Percentiles rank a stretch among this genome's conserved stretches.
phyloP scores from a whole-genome alignment of 2,113 vertebrate species.

The Channa maculata region DNA sequence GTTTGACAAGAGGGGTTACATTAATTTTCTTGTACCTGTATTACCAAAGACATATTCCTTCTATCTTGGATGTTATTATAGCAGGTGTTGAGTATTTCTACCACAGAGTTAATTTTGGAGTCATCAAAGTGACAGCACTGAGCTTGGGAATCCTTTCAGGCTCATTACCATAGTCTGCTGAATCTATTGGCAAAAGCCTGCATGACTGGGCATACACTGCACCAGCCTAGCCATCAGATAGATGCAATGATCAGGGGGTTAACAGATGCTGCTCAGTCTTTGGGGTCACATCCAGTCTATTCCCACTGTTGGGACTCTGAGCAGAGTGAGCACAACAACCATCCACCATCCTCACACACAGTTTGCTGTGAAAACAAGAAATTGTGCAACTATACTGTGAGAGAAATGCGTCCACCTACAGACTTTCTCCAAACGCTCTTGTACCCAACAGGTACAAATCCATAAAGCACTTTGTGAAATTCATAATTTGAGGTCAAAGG shows the following conservation, averaged over 20 bases:
- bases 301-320: slow-evolving; percentile 57
- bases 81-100: slow-evolving; percentile 72
- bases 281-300: slow-evolving; percentile 67
- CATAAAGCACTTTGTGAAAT: slow-evolving; percentile 47
- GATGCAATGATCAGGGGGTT: slow-evolving; percentile 75
- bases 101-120: slow-evolving; percentile 73
- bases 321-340: slow-evolving; percentile 28
- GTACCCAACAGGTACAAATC: slow-evolving; percentile 32
- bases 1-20: slow-evolving; percentile 71
- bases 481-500: slow-evolving; percentile 57
- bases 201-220: slow-evolving; percentile 68
- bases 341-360: not conserved
- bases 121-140: slow-evolving; percentile 74
- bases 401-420: slow-evolving; percentile 14
- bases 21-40: slow-evolving; percentile 66
- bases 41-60: slow-evolving; percentile 51
- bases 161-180: slow-evolving; percentile 77
- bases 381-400: not conserved
- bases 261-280: slow-evolving; percentile 73
- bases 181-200: slow-evolving; percentile 72
- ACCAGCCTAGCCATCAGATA: slow-evolving; percentile 58
- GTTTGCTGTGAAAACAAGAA: slow-evolving; percentile 31
- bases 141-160: slow-evolving; percentile 71
- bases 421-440: slow-evolving; percentile 9
- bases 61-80: slow-evolving; percentile 72